A percentile compares a stretch with the other conserved stretches of the same genome.
Conservation (phyloP, 2,113 vertebrate genomes). For the Oxygymnocypris stewartii region DNA sequence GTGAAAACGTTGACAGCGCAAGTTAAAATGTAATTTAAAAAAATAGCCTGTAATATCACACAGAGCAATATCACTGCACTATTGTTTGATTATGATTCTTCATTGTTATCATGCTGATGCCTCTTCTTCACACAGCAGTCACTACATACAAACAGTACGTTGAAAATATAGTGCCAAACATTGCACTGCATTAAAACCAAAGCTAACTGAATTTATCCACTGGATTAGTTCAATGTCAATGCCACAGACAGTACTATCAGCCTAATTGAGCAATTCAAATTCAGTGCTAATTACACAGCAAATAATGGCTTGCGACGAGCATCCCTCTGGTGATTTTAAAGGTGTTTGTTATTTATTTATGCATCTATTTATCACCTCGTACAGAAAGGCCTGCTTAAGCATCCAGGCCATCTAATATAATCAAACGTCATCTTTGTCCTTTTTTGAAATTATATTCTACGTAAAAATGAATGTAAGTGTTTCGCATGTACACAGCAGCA, state of each 20-base stretch:
- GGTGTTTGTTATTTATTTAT: conserved; percentile 42
- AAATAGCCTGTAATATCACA: neutral
- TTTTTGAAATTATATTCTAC: neutral
- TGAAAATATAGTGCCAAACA: neutral
- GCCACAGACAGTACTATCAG: neutral
- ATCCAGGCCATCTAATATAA: neutral
- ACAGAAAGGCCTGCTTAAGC: neutral
- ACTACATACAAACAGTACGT: neutral
- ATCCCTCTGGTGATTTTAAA: conserved; percentile 52
- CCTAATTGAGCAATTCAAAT: conserved; percentile 42
- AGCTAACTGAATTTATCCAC: neutral
- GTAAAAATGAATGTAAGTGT: neutral
- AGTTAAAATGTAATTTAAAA: neutral
- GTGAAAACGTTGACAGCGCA: too few species aligned
- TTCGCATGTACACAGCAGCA: neutral
- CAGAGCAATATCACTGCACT: neutral
- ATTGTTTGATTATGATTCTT: neutral
- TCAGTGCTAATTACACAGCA: conserved; percentile 48
- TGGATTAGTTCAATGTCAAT: conserved; percentile 11
- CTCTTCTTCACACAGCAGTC: neutral
- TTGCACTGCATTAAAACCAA: neutral
- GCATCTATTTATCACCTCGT: conserved; percentile 1
- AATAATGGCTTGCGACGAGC: conserved; percentile 39
- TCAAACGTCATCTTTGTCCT: neutral
- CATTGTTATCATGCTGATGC: neutral